These are phyloP conservation scores for Prosopocoilus inquinatus DNA, from an alignment of 2,888 invertebrate species.

Conservation along the genomic window DNA sequence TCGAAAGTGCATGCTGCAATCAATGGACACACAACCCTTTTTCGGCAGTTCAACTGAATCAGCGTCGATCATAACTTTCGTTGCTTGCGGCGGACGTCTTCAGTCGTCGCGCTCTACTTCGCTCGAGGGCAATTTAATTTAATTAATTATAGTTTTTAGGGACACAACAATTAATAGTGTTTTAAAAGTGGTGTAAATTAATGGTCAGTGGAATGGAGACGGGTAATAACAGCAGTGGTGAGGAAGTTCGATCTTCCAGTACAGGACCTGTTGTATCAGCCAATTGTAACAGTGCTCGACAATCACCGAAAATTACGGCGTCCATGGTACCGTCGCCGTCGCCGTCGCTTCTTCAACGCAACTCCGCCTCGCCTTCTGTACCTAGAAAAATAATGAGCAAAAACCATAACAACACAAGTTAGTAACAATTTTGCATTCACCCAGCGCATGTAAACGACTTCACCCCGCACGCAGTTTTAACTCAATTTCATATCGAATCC, in stretches of 20 bases:
- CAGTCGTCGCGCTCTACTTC: background rate
- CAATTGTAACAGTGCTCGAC: slow-evolving; percentile 37
- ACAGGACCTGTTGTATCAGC: slow-evolving; percentile 28
- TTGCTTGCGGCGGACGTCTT: background rate
- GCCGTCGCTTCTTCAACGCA: slow-evolving; percentile 51
- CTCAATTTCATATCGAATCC: no score
- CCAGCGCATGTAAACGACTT: no score
- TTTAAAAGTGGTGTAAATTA: slow-evolving; percentile 14
- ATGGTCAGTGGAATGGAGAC: slow-evolving; percentile 40
- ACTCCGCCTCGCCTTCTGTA: slow-evolving; percentile 54
- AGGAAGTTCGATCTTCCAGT: slow-evolving; percentile 34
- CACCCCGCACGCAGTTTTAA: no score
- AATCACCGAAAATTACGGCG: slow-evolving; percentile 33
- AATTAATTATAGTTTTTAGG: background rate
- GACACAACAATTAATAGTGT: background rate
- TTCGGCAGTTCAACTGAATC: background rate
- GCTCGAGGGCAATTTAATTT: slow-evolving; percentile 2
- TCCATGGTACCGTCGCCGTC: slow-evolving; percentile 31
- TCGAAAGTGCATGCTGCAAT: slow-evolving; percentile 37
- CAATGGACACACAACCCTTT: slow-evolving; percentile 22
- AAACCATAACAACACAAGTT: slow-evolving; percentile 65
- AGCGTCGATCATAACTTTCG: background rate
- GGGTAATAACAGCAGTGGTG: slow-evolving; percentile 27
- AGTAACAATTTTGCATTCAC: slow-evolving; percentile 41
- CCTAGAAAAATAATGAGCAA: slow-evolving; percentile 64